Conservation (phyloP, 2,888 invertebrate species). For the Microctonus aethiopoides region DNA sequence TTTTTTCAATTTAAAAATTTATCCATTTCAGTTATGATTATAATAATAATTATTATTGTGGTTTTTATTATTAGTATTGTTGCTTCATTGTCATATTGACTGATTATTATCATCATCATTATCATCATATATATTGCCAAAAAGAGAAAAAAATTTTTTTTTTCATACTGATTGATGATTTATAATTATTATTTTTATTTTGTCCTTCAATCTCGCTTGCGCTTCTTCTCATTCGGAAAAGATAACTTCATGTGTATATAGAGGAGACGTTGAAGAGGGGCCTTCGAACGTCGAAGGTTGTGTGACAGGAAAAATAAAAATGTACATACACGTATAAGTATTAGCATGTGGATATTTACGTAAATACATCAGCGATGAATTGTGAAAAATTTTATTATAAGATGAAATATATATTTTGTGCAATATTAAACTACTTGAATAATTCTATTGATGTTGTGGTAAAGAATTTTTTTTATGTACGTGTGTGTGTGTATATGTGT, state of each 20-base stretch:
- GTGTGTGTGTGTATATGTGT: neutral
- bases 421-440: neutral
- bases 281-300: conserved; percentile 23
- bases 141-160: neutral
- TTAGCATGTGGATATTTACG: neutral
- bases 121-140: too few species aligned
- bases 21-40: too few species aligned
- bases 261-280: neutral
- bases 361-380: neutral
- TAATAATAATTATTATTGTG: too few species aligned
- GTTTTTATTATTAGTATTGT: too few species aligned
- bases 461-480: too few species aligned
- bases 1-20: too few species aligned
- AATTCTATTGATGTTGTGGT: too few species aligned
- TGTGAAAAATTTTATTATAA: conserved; percentile 11
- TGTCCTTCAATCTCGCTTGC: conserved; percentile 1
- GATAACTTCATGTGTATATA: neutral
- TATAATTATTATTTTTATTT: neutral
- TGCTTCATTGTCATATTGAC: too few species aligned
- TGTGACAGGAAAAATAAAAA: conserved; percentile 7
- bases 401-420: neutral
- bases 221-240: conserved; percentile 14
- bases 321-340: neutral
- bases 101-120: too few species aligned
- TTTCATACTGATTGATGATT: neutral